Base-by-base conservation (phyloP, 2,113 vertebrate species). In the Silurus glanis region DNA sequence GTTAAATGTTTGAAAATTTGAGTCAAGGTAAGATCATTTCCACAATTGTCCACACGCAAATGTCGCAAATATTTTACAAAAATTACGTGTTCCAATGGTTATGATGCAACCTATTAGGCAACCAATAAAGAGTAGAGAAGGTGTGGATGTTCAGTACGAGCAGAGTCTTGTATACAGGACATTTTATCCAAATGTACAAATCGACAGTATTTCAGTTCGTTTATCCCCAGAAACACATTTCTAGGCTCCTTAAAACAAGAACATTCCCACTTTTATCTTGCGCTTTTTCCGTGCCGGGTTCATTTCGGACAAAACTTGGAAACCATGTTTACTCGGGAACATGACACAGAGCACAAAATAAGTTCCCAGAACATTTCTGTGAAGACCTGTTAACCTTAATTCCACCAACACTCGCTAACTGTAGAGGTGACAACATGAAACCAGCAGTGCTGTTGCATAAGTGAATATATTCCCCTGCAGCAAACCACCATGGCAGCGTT, bases 341-440 rank as follows among this genome's bases (percentile, higher is more conserved):
- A 16, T 76, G 56, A 56, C 83, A 71, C 51, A 12, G 19, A 62
- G 4, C 53, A 64, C 82, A 76, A 47, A 79, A 7, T 37, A 37
- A 6, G 53, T 88, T 88, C 17, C 71, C 87, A 90, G 78, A 47
- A 83, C 23, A n/a, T 53, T 85, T 67, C 74, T 84, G 78, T 55
- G 59, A 85, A 85, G 72, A 86, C 64, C 71, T 85, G 87, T 85
- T 61, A 80, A 85, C 14, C 72, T 71, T 25, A 64, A 21, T 5
- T 79, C 61, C 76, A 82, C 71, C 37, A 37, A 19, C 1, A 45
- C 37, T 67, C 59, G 9, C 23, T 59, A 69, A 51, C 59, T 83
- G 87, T 72, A 80, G 49, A 69, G 37, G 55, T 37, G 69, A 86
- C 89, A 72, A 69, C 19, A 17, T 72, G 49, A 49, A 87, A 61